Evolutionary conservation across 2,797 vertebrate genomes (phyloP).

Genomic region (Muscicapa striata): DNA sequence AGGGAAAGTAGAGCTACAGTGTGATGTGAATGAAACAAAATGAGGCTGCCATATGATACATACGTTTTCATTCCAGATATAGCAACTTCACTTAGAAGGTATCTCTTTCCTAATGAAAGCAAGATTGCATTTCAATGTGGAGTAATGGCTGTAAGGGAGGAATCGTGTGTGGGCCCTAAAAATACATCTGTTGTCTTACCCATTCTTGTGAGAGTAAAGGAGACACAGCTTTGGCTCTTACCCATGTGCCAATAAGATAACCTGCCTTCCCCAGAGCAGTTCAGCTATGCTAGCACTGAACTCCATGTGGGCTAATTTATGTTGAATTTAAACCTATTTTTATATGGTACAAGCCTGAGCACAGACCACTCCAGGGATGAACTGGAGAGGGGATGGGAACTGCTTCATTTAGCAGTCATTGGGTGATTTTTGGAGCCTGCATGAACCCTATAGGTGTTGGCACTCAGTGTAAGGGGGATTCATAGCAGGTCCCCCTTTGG

Average conservation of each 20-base stretch:
- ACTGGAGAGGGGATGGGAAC: background rate
- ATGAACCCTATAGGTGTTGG: background rate
- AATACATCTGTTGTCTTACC: background rate
- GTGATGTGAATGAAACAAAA: conserved; percentile 15
- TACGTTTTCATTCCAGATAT: background rate
- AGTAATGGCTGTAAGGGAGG: background rate
- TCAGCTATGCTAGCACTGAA: background rate
- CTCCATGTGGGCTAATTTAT: background rate
- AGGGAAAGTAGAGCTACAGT: background rate
- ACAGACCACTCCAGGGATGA: background rate
- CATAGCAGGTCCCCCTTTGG: background rate
- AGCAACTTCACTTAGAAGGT: conserved; percentile 17
- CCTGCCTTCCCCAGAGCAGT: background rate
- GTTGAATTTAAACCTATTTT: background rate
- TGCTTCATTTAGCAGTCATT: background rate
- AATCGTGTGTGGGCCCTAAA: background rate
- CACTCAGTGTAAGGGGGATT: background rate
- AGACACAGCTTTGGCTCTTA: background rate
- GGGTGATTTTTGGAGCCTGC: background rate
- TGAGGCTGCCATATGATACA: conserved; percentile 18
- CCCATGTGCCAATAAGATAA: background rate
- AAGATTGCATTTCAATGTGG: conserved; percentile 6
- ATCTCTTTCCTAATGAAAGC: conserved; percentile 27
- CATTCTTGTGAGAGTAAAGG: background rate
- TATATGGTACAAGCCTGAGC: background rate